Evolutionary conservation across 2,113 vertebrate genomes (phyloP), one percentile per base, ranked within the genome.

Genomic region (Urocynchramus pylzowi): DNA sequence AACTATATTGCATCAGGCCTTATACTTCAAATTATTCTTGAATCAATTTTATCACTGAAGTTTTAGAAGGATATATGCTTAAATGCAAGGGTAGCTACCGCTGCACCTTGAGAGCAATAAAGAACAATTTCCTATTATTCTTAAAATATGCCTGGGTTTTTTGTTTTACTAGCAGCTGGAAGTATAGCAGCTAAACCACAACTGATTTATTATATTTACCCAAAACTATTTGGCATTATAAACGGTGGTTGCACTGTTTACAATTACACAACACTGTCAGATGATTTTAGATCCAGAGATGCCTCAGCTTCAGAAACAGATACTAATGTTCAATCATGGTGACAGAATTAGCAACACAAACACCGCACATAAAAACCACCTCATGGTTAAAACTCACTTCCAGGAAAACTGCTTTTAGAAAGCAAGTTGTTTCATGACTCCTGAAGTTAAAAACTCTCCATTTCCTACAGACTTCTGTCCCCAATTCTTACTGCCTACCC

Each of bases 361-460:
- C 39, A 26, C 5, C 0, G 0, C 1, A 27, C 12, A 12, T 7
- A 73, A 68, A 80, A 79, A n/a, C 26, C 21, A 15, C 0, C 0
- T 2, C 16, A 21, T 3, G 21, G 39, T 33, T 60, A 63, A 61
- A 93, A 67, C 7, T 73, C 54, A 33, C 50, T 67, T 33, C 24
- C 11, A 13, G 21, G 17, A 70, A 52, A 87, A 19, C 11, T 30
- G 4, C 11, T 26, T 67, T 53, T 11, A 50, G 27, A 68, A 79
- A 65, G 4, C 13, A 76, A 73, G 17, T 16, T 64, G 30, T 28
- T 33, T 24, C 11, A 8, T 4, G 17, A 22, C 23, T 64, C 61
- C 6, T 44, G 10, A 84, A 47, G 18, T 15, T 11, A 39, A 54
- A 37, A 89, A 10, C 10, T 57, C 37, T 15, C 16, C 0, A 2